These are phyloP conservation scores for Hartigia nigra DNA, from an alignment of 2,888 invertebrate genomes.

Conservation along the genomic window DNA sequence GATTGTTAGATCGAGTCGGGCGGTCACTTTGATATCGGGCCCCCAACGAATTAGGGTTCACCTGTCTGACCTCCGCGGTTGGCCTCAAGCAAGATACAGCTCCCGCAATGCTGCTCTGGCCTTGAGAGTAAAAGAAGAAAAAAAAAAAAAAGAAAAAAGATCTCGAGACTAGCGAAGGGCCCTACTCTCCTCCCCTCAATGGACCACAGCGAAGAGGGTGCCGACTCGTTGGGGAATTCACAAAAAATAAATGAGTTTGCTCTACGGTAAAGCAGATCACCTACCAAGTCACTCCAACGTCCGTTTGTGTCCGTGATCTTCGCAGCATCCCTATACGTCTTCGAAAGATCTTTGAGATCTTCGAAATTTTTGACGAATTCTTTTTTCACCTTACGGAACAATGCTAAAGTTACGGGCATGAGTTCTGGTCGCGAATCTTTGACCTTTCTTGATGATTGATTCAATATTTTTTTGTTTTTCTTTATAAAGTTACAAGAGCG, in stretches of 20 bases:
- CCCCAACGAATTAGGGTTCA: conserved; percentile 48
- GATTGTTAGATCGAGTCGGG: background rate
- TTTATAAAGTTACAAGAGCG: background rate
- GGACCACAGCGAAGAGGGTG: conserved; percentile 30
- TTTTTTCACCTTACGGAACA: background rate
- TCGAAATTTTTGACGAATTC: background rate
- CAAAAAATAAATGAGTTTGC: conserved; percentile 32
- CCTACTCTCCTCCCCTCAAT: conserved; percentile 2
- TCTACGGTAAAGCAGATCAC: conserved; percentile 2
- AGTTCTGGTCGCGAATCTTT: background rate
- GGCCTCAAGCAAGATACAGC: conserved; percentile 21
- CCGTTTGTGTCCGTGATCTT: background rate
- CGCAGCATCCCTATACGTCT: background rate
- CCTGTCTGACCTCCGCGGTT: conserved; percentile 42
- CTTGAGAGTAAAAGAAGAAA: conserved; percentile 28
- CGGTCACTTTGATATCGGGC: conserved; percentile 43
- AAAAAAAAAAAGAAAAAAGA: too few species aligned
- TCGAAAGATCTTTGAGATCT: background rate
- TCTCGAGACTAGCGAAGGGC: conserved; percentile 17
- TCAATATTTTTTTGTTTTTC: too few species aligned
- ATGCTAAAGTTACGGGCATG: background rate
- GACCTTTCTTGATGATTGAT: background rate
- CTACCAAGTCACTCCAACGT: background rate
- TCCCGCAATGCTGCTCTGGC: conserved; percentile 24
- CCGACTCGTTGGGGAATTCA: conserved; percentile 15